A percentile compares a stretch with the other conserved stretches of the same genome.
Conservation (phyloP, 2,888 invertebrate genomes). For the Vanessa cardui region DNA sequence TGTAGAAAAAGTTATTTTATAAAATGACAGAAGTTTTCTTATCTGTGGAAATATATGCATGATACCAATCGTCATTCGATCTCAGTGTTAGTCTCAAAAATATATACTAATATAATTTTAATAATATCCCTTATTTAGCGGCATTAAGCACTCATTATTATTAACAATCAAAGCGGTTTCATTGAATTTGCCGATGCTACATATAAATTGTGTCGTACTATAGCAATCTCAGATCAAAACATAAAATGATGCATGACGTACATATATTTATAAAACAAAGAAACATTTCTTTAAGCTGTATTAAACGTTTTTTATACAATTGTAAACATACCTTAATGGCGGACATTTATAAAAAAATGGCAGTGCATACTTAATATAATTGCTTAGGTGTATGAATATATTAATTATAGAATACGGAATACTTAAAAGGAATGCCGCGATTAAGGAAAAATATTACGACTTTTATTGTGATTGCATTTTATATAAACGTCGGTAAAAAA, state of each 20-base stretch:
- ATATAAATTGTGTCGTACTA: too few species aligned
- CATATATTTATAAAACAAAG: background rate
- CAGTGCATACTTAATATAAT: background rate
- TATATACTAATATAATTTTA: too few species aligned
- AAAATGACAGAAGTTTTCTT: too few species aligned
- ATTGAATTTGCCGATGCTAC: too few species aligned
- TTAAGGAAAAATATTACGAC: constrained; percentile 11
- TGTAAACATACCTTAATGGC: background rate
- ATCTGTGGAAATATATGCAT: too few species aligned
- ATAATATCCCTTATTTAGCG: too few species aligned
- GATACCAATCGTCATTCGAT: too few species aligned
- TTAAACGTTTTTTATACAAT: background rate
- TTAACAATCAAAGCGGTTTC: too few species aligned
- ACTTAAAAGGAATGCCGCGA: constrained; percentile 17
- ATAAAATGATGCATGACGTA: background rate
- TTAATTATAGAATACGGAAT: constrained; percentile 23
- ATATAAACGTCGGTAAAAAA: background rate
- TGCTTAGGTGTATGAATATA: constrained; percentile 1
- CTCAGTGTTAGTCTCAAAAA: too few species aligned
- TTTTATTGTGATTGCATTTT: constrained; percentile 11
- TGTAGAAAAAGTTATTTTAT: too few species aligned
- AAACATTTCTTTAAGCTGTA: background rate
- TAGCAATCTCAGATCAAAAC: background rate
- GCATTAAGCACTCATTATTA: too few species aligned
- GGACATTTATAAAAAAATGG: background rate